Conservation (phyloP, 1,140 invertebrate genomes). For the Cyclargus thomasi region DNA sequence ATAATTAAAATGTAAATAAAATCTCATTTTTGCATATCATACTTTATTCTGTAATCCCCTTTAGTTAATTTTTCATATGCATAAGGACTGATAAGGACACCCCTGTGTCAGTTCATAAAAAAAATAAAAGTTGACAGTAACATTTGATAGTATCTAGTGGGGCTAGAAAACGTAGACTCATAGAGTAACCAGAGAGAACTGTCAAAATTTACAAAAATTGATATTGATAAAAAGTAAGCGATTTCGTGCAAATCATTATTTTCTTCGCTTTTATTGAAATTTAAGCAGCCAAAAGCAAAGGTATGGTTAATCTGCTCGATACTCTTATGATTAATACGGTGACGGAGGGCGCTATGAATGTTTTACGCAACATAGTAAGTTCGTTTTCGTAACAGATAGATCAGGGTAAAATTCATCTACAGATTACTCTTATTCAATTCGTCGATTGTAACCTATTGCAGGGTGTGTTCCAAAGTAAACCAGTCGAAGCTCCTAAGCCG, state of each 20-base stretch:
- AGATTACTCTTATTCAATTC: constrained; percentile 3
- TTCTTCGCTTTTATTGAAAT: constrained; percentile 16
- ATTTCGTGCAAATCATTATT: not conserved
- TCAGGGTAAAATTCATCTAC: constrained; percentile 4
- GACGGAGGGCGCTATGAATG: constrained; percentile 66
- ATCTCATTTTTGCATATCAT: too few relatives aligned
- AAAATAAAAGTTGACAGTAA: too few relatives aligned
- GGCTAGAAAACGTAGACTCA: too few relatives aligned
- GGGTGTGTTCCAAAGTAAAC: constrained; percentile 62
- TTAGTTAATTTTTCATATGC: too few relatives aligned
- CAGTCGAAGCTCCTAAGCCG: constrained; percentile 36
- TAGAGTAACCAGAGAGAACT: not conserved
- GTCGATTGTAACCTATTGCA: constrained; percentile 34
- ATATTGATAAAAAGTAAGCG: not conserved
- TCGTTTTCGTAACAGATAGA: constrained; percentile 22
- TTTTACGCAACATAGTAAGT: constrained; percentile 69
- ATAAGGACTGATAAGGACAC: too few relatives aligned
- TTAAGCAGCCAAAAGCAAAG: constrained; percentile 35
- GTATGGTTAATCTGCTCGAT: constrained; percentile 67
- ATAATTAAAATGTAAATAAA: too few relatives aligned
- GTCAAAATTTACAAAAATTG: not conserved
- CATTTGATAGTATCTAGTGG: too few relatives aligned
- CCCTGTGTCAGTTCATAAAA: too few relatives aligned
- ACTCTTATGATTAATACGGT: constrained; percentile 68
- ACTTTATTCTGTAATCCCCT: too few relatives aligned